phyloP scores from a whole-genome alignment of 2,113 vertebrate species.

The Seriola aureovittata region DNA sequence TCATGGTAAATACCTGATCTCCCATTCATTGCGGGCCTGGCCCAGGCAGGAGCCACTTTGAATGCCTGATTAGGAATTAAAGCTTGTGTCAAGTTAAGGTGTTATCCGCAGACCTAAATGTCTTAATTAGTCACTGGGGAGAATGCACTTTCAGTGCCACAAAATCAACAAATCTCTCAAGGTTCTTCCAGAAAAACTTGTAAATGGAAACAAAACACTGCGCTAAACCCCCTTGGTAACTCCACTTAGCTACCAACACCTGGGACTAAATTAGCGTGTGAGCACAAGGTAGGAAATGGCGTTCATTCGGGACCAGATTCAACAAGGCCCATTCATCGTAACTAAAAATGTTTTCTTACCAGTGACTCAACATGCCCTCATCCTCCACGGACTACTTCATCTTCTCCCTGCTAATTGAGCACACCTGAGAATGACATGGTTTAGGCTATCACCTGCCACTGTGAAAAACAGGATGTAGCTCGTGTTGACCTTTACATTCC shows the following conservation, averaged over 20 bases:
- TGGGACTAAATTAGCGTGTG: slow-evolving; percentile 53
- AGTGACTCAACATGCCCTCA: slow-evolving; percentile 62
- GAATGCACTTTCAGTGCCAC: slow-evolving; percentile 48
- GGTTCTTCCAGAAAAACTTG: slow-evolving; percentile 52
- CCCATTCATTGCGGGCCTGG: slow-evolving; percentile 69
- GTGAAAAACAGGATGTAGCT: slow-evolving; percentile 63
- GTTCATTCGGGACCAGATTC: slow-evolving; percentile 44
- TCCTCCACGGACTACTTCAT: slow-evolving; percentile 53
- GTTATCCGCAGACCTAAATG: slow-evolving; percentile 66
- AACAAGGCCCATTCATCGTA: slow-evolving; percentile 35
- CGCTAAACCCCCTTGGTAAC: slow-evolving; percentile 40
- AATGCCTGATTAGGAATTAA: slow-evolving; percentile 84
- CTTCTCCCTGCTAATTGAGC: slow-evolving; percentile 55
- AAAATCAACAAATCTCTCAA: slow-evolving; percentile 60
- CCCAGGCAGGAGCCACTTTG: slow-evolving; percentile 50
- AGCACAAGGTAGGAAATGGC: slow-evolving; percentile 37
- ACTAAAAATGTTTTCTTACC: slow-evolving; percentile 54
- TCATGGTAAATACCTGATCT: slow-evolving; percentile 79
- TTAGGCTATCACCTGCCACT: slow-evolving; percentile 27
- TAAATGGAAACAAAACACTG: slow-evolving; percentile 58
- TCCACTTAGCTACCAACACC: slow-evolving; percentile 60
- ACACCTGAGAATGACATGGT: slow-evolving; percentile 53
- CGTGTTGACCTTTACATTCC: slow-evolving; percentile 28
- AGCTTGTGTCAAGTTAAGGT: slow-evolving; percentile 75
- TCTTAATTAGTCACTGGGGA: slow-evolving; percentile 66